phyloP scores from a whole-genome alignment of 2,113 vertebrate species.

The Diglossa brunneiventris region DNA sequence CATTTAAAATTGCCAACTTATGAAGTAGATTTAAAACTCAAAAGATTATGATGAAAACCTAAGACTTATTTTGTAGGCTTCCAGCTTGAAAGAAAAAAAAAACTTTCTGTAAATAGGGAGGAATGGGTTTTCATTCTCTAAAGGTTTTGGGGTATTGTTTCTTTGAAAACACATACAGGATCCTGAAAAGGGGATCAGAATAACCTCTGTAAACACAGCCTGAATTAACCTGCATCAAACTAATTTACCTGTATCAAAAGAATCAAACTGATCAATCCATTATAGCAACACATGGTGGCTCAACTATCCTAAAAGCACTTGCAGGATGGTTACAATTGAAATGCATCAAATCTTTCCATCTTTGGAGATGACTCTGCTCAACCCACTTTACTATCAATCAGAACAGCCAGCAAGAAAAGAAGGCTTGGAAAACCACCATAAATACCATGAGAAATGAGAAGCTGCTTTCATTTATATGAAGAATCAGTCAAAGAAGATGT shows the following conservation, averaged over 20 bases:
- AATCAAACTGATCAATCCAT: neutral
- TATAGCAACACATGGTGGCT: neutral
- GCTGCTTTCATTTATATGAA: neutral
- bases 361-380: neutral
- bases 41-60: conserved; percentile 41
- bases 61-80: conserved; percentile 32
- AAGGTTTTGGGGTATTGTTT: neutral
- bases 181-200: neutral
- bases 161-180: neutral
- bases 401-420: neutral
- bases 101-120: neutral
- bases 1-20: conserved; percentile 56
- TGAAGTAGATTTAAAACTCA: conserved; percentile 52
- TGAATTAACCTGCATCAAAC: conserved; percentile 16
- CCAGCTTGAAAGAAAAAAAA: neutral
- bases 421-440: neutral
- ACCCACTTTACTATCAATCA: neutral
- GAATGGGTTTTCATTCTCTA: neutral
- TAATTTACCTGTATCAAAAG: conserved; percentile 7
- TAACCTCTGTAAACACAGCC: conserved; percentile 27
- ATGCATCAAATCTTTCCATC: neutral
- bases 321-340: neutral
- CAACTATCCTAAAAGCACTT: neutral
- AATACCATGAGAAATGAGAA: neutral
- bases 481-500: neutral